Percentiles rank a stretch among this genome's conserved stretches.
Evolutionary conservation across 1,140 invertebrate genomes (phyloP).

Genomic region (Ooceraea biroi): DNA sequence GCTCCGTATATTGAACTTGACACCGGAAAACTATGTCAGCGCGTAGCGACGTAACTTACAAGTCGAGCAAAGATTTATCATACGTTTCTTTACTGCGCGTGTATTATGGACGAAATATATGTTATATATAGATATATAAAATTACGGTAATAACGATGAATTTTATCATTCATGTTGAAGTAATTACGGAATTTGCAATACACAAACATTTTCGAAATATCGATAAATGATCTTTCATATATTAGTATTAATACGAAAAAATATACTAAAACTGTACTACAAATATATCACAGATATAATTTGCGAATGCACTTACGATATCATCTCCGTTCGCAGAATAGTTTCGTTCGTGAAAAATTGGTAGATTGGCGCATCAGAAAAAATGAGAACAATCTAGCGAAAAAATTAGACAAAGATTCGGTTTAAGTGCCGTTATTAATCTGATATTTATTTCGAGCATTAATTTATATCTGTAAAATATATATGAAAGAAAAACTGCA

Average conservation of each 20-base stretch:
- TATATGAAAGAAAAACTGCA: too few relatives aligned
- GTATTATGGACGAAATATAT: slow-evolving; percentile 42
- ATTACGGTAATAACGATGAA: slow-evolving; percentile 58
- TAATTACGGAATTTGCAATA: slow-evolving; percentile 39
- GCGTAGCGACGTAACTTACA: neutral
- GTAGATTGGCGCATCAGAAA: neutral
- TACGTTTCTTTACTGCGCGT: neutral
- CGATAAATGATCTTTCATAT: too few relatives aligned
- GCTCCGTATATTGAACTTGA: slow-evolving; percentile 62
- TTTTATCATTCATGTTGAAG: slow-evolving; percentile 33
- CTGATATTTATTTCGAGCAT: neutral
- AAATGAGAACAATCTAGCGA: neutral
- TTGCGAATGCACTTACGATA: slow-evolving; percentile 21
- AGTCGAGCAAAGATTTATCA: slow-evolving; percentile 67
- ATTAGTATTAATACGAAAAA: too few relatives aligned
- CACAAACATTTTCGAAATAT: too few relatives aligned
- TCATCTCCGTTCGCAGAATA: slow-evolving; percentile 1
- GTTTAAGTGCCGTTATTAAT: neutral
- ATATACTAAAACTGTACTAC: slow-evolving; percentile 1
- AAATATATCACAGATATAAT: slow-evolving; percentile 5
- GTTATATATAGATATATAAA: slow-evolving; percentile 51
- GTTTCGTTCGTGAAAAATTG: slow-evolving; percentile 31
- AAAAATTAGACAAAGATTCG: neutral
- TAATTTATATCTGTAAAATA: neutral
- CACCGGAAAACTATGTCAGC: slow-evolving; percentile 40